Evolutionary conservation across 2,797 vertebrate species (phyloP), one percentile per base, ranked within the genome.

Genomic region (Molossus molossus): DNA sequence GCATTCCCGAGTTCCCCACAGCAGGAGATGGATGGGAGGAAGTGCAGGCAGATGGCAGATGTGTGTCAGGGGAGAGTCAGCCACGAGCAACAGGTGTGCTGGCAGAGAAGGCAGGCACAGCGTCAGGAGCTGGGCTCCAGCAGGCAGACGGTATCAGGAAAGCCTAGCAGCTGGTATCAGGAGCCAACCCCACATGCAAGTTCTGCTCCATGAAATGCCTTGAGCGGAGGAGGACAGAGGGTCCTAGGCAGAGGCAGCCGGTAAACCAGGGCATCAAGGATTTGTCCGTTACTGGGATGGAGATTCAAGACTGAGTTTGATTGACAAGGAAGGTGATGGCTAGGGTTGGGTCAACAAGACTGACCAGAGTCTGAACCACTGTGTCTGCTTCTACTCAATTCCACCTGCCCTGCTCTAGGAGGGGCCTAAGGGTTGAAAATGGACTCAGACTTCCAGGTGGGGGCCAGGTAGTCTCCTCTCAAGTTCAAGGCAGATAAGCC

Each of bases 51-150:
- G 96, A 97, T 96, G 97, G 96, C 9, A 64, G 93, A 96, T 93
- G 82, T 86, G 88, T 76, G 92, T 67, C 96, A 84, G 88, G 97
- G 96, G 95, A 95, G 64, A 70, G 40, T 81, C 33, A 0, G 75
- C 55, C 80, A 85, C 18, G 70, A 97, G 94, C 97, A 97, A 97
- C 97, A 97, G 97, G 97, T 97, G 96, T 95, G 86, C 92, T 96
- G 96, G 96, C 94, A 86, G 58, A 60, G 50, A 94, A 81, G 65
- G 79, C 76, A 82, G 79, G 82, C 40, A 17, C 57, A 90, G 90
- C 96, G 94, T 92, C 90, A 87, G 90, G 87, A 91, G 86, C 48
- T 1, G 3, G 72, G 37, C 40, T 45, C 40, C 40, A 45, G 40
- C 40, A 45, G 40, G 40, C 40, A 45, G 40, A 45, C 40, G 40